Percentiles rank a stretch among this genome's conserved stretches.
Evolutionary conservation across 2,797 vertebrate genomes (phyloP).

Genomic region (Sebastes wilsoni): DNA sequence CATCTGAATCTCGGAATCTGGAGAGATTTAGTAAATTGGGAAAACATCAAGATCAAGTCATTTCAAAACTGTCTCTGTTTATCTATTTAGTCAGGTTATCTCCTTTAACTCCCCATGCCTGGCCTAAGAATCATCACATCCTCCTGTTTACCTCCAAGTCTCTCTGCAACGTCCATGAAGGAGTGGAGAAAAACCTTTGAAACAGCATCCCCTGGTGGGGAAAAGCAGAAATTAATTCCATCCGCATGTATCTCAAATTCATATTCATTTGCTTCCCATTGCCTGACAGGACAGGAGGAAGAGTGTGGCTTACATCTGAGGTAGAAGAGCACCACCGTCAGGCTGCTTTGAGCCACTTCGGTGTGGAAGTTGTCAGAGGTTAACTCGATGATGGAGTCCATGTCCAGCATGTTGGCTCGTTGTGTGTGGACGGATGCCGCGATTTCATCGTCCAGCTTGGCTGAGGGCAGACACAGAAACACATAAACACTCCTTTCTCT

Average conservation of each 20-base stretch:
- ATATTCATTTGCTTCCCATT: background rate
- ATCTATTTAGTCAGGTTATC: background rate
- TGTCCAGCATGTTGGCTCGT: constrained; percentile 75
- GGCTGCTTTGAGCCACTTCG: constrained; percentile 67
- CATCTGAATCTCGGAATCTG: constrained; percentile 80
- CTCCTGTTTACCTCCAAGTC: constrained; percentile 84
- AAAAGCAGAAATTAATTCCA: background rate
- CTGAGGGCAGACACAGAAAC: constrained; percentile 63
- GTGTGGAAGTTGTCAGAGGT: constrained; percentile 85
- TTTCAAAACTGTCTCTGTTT: background rate
- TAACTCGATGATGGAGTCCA: constrained; percentile 82
- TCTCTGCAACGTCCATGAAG: constrained; percentile 84
- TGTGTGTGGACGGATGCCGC: constrained; percentile 85
- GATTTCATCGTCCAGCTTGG: constrained; percentile 91
- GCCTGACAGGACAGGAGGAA: accelerated
- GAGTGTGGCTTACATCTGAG: constrained; percentile 86
- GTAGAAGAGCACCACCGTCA: constrained; percentile 89
- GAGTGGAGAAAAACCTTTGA: constrained; percentile 87
- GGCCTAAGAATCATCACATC: background rate
- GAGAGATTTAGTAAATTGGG: background rate
- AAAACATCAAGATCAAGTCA: background rate
- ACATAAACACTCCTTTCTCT: background rate
- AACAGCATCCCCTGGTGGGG: constrained; percentile 90
- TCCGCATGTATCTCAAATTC: background rate
- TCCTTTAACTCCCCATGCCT: background rate